A percentile compares a stretch with the other conserved stretches of the same genome.
Conservation (phyloP, 1,140 invertebrate genomes). For the Acromyrmex charruanus region DNA sequence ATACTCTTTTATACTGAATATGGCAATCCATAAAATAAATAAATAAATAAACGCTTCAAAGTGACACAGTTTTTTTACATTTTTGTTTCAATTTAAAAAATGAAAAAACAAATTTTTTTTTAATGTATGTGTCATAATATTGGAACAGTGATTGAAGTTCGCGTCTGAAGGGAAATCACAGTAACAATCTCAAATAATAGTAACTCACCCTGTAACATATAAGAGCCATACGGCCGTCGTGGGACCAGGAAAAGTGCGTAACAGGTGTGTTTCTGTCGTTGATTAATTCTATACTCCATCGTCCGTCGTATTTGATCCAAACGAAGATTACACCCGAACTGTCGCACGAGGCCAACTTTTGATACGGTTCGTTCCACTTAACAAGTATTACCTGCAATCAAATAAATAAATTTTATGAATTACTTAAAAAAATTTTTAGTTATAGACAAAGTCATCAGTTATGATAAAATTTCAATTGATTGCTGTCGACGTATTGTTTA, state of each 20-base stretch:
- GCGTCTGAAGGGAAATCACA: constrained; percentile 30
- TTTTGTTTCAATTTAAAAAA: not conserved
- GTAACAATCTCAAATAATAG: not conserved
- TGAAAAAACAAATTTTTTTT: not conserved
- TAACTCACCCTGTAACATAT: constrained; percentile 96
- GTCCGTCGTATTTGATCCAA: constrained; percentile 99
- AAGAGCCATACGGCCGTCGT: constrained; percentile 98
- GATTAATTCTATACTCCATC: constrained; percentile 99
- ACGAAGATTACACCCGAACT: constrained; percentile 99
- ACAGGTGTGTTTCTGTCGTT: constrained; percentile 99
- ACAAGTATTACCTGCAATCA: constrained; percentile 95
- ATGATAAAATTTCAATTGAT: not conserved
- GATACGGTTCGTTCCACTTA: constrained; percentile 99
- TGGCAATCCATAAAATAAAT: not conserved
- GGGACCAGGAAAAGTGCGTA: constrained; percentile 99
- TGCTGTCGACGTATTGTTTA: not conserved
- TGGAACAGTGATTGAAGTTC: not conserved
- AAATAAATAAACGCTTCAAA: constrained; percentile 19
- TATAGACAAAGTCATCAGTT: not conserved
- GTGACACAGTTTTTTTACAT: not conserved
- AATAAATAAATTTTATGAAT: not conserved
- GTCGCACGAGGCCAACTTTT: constrained; percentile 99
- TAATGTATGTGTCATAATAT: not conserved
- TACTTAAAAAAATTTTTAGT: not conserved
- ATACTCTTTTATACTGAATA: not conserved